Percentiles rank a stretch among this genome's conserved stretches.
Conservation (phyloP, 2,888 invertebrate species). For the Drosophila multiciliata region DNA sequence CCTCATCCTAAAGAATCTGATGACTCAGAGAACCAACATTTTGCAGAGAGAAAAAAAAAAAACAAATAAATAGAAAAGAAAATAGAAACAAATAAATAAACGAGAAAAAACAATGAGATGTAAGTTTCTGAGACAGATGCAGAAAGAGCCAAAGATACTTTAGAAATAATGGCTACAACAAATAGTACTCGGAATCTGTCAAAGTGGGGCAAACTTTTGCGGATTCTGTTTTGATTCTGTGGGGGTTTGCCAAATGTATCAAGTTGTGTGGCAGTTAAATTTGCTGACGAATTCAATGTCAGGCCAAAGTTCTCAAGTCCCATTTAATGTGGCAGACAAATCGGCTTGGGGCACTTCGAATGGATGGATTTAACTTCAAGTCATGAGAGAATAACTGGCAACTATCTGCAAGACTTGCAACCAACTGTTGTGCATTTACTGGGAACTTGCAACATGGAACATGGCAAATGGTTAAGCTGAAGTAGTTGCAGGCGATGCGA, state of each 20-base stretch:
- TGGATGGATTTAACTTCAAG: constrained; percentile 4
- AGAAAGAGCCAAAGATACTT: constrained; percentile 4
- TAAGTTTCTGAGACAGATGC: constrained; percentile 15
- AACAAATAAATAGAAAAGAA: neutral
- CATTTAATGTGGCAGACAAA: constrained; percentile 37
- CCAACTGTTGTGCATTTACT: constrained; percentile 43
- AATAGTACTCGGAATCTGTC: constrained; percentile 4
- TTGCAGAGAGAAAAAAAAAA: constrained; percentile 9
- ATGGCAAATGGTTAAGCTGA: constrained; percentile 37
- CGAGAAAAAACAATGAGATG: constrained; percentile 1
- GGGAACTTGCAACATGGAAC: constrained; percentile 45
- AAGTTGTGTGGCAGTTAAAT: constrained; percentile 59
- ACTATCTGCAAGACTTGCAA: constrained; percentile 2
- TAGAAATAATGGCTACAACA: neutral
- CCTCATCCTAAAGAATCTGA: constrained; percentile 51
- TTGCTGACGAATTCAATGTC: constrained; percentile 33
- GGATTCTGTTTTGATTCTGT: constrained; percentile 49
- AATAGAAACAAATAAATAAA: constrained; percentile 9
- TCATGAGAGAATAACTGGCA: neutral
- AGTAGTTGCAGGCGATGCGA: constrained; percentile 46
- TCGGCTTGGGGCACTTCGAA: constrained; percentile 15
- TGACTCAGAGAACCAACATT: constrained; percentile 61
- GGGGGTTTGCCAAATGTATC: constrained; percentile 22
- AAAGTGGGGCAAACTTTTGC: constrained; percentile 70
- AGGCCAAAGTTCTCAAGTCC: constrained; percentile 1